Percentiles rank a stretch among this genome's conserved stretches.
phyloP scores from a whole-genome alignment of 2,888 invertebrate species.

The Cremastobaeus sp. region DNA sequence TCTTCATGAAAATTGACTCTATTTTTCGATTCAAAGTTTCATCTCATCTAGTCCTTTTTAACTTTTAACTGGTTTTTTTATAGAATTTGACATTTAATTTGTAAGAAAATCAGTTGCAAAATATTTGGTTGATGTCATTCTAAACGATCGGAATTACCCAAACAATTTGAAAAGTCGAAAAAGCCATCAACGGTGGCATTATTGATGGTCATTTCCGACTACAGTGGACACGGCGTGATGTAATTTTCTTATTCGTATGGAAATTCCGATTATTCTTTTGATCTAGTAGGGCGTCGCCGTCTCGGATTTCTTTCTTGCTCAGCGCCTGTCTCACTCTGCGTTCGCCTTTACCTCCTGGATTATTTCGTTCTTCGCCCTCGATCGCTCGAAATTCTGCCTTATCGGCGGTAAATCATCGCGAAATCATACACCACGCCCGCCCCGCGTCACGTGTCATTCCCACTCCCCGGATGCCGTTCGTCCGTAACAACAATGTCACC shows the following conservation, averaged over 20 bases:
- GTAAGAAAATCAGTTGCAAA: too few species aligned
- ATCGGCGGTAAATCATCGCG: constrained; percentile 44
- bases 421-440: constrained; percentile 33
- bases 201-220: not conserved
- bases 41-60: too few species aligned
- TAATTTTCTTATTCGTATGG: constrained; percentile 28
- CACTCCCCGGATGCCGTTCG: constrained; percentile 16
- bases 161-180: too few species aligned
- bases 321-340: not conserved
- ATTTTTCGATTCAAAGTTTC: too few species aligned
- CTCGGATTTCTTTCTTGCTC: not conserved
- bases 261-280: constrained; percentile 30
- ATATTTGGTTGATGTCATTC: too few species aligned
- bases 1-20: too few species aligned
- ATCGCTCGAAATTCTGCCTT: constrained; percentile 36
- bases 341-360: not conserved
- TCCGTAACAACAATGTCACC: constrained; percentile 24
- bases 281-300: constrained; percentile 27
- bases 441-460: constrained; percentile 20
- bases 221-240: constrained; percentile 9
- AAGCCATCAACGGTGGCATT: not conserved
- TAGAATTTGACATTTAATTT: too few species aligned
- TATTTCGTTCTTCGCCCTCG: constrained; percentile 25
- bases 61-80: too few species aligned
- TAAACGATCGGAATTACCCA: too few species aligned